Evolutionary conservation across 2,888 invertebrate genomes (phyloP), one percentile per base, ranked within the genome.

Genomic region (Diplolepis rosae): DNA sequence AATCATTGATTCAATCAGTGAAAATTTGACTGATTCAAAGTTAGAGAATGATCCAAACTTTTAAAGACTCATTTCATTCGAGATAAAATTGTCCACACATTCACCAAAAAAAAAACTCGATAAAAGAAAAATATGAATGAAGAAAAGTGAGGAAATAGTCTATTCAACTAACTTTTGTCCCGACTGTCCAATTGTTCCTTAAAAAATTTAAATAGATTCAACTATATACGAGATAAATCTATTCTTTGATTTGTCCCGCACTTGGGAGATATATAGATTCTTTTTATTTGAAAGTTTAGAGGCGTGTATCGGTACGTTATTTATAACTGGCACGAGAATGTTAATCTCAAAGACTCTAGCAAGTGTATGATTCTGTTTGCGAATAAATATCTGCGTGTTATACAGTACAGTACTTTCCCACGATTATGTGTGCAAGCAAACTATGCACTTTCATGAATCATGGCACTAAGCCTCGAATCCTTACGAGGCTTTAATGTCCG

Each of bases 331-430:
- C 24, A 24, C 24, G 22, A 35, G 61, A 61, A 61, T 61, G 24
- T 39, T 39, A 22, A 61, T 39, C 35, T 61, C 24, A 15, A 2
- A n/a, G 11, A n/a, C 9, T 15, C 7, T 45, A 18, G 39, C 39
- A 61, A 61, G 24, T 35, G 22, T 76, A 72, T 68, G 70, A 48
- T 73, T 69, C 67, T 71, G 61, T 65, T 70, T 66, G 73, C 65
- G 65, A 74, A 74, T 74, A 75, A 80, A 78, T 80, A 78, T 73
- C 69, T 74, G 70, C 72, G 69, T 76, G 71, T 68, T 42, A 67
- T 66, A 67, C 68, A 75, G 69, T 76, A 77, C 72, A 73, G 72
- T 78, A 80, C 77, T 75, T 80, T 80, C 79, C 77, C 78, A 78
- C 80, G 78, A 76, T 66, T 73, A 45, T 66, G 50, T 68, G 48